Base-by-base conservation (phyloP, 2,888 invertebrate species). In the Zygogramma bicolorata region DNA sequence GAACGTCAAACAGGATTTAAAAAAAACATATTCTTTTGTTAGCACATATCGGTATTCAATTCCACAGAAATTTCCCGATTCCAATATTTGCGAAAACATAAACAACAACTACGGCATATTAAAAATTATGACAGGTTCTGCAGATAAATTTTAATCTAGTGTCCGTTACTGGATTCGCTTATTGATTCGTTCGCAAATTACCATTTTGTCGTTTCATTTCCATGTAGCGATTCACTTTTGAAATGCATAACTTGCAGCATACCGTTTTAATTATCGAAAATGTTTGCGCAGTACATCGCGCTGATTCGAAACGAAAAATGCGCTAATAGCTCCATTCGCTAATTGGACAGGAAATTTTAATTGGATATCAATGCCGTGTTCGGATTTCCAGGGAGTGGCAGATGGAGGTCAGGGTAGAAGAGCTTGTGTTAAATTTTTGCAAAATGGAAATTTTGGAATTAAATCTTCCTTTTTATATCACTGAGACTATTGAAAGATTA, bases 231-330 rank as follows among this genome's bases (percentile, higher is more conserved):
- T 38, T 31, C 61, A 13, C 61, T 38, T 61, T 61, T 38, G 40
- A 38, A 34, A 59, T 18, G 34, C 59, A 34, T 31, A 59, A 59
- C 34, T 61, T 61, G 38, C 34, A 38, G 38, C 61, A 61, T 22
- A 22, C 34, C 40, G 61, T 40, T 38, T 61, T 61, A 38, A 61
- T 61, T 61, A 61, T 61, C 61, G 61, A 40, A 61, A 38, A 61
- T 61, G 61, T 61, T 61, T 61, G 61, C n/a, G 22, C 34, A 40
- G 22, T 18, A 40, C 22, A 61, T 61, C 40, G 61, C 40, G 13
- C 6, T n/a, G 7, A 59, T 59, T 27, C 29, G 27, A 2, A 31
- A 15, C 22, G n/a, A 61, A 22, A 61, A 61, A 61, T 40, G 15
- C 7, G 13, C 61, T 38, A 20, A 61, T 61, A 25, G 34, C 61